These are phyloP conservation scores for Amniataba percoides DNA, from an alignment of 2,797 vertebrate genomes.

Conservation along the genomic window DNA sequence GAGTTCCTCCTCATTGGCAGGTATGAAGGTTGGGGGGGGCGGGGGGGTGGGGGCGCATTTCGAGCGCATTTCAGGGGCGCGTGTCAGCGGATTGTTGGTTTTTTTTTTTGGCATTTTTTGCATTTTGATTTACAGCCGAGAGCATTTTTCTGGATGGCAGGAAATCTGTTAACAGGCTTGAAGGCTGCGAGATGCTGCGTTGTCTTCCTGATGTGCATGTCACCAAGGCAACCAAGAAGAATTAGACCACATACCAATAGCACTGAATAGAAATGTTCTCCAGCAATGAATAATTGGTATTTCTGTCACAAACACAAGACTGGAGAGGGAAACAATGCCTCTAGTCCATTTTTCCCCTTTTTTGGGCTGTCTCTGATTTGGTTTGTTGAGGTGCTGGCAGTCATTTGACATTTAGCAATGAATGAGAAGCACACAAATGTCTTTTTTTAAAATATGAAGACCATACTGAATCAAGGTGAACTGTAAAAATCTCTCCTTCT, in stretches of 20 bases:
- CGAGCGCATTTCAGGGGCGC: too few relatives aligned
- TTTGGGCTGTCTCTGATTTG: neutral
- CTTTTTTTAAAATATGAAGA: conserved; percentile 8
- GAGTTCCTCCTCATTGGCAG: conserved; percentile 97
- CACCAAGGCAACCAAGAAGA: conserved; percentile 83
- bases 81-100: too few relatives aligned
- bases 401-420: neutral
- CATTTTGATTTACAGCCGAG: conserved; percentile 28
- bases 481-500: neutral
- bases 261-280: conserved; percentile 71
- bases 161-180: conserved; percentile 32
- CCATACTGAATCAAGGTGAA: neutral
- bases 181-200: conserved; percentile 35
- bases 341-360: conserved; percentile 18
- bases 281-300: conserved; percentile 79
- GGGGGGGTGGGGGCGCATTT: too few relatives aligned
- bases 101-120: too few relatives aligned
- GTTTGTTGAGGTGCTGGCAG: conserved; percentile 6
- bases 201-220: conserved; percentile 73
- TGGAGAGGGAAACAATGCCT: conserved; percentile 46
- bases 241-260: conserved; percentile 67
- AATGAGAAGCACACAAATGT: neutral
- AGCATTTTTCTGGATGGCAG: conserved; percentile 17
- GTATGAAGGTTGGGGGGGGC: conserved; percentile 75
- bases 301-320: conserved; percentile 69